Evolutionary conservation across 2,113 vertebrate species (phyloP).

Genomic region (Ailuropoda melanoleuca): DNA sequence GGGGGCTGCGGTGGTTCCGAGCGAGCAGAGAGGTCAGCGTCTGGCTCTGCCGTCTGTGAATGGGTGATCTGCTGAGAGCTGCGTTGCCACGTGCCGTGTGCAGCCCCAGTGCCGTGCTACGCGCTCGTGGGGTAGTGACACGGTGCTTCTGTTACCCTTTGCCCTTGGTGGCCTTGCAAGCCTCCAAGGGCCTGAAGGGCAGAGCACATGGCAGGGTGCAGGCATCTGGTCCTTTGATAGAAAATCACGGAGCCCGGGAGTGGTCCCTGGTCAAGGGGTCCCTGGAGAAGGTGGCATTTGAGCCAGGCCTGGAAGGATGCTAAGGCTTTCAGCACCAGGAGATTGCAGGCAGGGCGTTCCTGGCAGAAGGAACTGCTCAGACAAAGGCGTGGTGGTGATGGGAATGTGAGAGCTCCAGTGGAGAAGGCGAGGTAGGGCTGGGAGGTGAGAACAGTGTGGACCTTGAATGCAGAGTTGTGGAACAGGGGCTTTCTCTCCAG

Average conservation of each 20-base stretch:
- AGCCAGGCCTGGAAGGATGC: background rate
- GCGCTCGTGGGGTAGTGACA: accelerated
- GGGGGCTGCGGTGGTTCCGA: accelerated
- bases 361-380: background rate
- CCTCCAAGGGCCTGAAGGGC: background rate
- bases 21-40: background rate
- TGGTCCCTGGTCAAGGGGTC: background rate
- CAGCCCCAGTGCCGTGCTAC: background rate
- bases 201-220: background rate
- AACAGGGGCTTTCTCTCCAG: background rate
- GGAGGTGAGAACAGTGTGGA: accelerated
- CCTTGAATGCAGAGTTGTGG: accelerated
- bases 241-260: background rate
- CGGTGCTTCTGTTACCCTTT: accelerated
- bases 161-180: background rate
- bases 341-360: background rate
- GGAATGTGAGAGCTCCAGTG: accelerated
- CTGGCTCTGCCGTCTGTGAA: background rate
- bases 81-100: accelerated
- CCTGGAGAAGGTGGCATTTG: background rate
- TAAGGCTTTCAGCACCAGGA: background rate
- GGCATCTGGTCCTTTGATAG: background rate
- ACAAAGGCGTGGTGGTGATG: accelerated
- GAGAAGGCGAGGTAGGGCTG: background rate
- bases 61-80: accelerated